phyloP scores from a whole-genome alignment of 2,113 vertebrate genomes.

The Formicarius rufipectus region DNA sequence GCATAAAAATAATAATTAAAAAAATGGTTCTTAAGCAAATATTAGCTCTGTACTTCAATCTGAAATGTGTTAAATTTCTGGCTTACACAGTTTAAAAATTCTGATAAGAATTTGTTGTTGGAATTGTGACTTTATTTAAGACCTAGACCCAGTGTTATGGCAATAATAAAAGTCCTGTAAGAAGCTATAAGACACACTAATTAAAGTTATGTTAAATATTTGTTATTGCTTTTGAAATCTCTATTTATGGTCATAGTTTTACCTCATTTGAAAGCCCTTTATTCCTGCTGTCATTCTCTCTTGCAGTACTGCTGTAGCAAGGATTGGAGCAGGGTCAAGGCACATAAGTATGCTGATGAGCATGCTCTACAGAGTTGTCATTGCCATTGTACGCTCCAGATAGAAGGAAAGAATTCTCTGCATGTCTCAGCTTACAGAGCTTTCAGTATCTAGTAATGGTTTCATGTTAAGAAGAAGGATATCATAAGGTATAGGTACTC shows the following conservation, averaged over 20 bases:
- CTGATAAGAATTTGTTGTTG: background rate
- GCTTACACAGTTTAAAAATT: background rate
- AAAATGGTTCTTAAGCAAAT: background rate
- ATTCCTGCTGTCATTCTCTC: background rate
- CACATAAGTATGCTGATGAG: background rate
- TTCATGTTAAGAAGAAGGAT: background rate
- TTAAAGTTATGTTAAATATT: background rate
- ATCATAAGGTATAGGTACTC: background rate
- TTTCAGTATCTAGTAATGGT: background rate
- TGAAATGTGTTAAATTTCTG: background rate
- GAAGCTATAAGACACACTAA: background rate
- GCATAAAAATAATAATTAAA: too few relatives aligned
- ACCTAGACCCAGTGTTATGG: background rate
- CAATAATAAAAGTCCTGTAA: background rate
- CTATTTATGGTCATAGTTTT: background rate
- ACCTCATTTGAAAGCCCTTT: background rate
- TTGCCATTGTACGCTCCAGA: background rate
- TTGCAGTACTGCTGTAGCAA: background rate
- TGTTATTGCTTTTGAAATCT: background rate
- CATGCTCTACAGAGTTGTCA: background rate
- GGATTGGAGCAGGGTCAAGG: background rate
- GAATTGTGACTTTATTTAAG: background rate
- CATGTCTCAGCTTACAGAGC: background rate
- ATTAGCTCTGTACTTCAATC: background rate
- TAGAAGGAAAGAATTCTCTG: background rate